These are phyloP conservation scores for Caenorhabditis sp. DNA, from an alignment of 2,888 invertebrate species.

Conservation along the genomic window DNA sequence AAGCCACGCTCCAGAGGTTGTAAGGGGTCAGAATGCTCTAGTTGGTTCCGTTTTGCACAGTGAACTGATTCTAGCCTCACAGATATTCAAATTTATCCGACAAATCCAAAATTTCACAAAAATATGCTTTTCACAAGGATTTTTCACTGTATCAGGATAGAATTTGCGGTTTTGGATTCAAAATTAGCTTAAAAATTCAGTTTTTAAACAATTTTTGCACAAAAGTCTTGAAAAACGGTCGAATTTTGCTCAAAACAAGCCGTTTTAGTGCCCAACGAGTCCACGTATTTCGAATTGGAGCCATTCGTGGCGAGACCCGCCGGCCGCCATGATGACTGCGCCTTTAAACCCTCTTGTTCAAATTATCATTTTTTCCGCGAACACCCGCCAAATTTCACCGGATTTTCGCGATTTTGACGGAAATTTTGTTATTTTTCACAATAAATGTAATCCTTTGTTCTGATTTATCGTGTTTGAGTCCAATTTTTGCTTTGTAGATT, in stretches of 20 bases:
- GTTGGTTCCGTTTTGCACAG: too few relatives aligned
- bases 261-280: conserved; percentile 5
- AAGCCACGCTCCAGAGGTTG: too few relatives aligned
- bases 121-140: not conserved
- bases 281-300: conserved; percentile 54
- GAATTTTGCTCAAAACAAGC: conserved; percentile 15
- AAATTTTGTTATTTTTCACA: not conserved
- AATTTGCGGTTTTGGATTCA: not conserved
- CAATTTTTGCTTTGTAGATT: not conserved
- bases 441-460: not conserved
- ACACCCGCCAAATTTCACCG: not conserved
- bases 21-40: too few relatives aligned
- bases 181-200: not conserved
- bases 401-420: not conserved
- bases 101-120: not conserved
- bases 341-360: conserved; percentile 52
- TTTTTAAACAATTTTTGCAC: not conserved
- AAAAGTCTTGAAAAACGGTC: not conserved
- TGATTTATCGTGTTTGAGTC: not conserved
- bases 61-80: too few relatives aligned
- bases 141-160: not conserved
- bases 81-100: too few relatives aligned
- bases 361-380: conserved; percentile 35
- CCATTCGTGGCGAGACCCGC: conserved; percentile 55
- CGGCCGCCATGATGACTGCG: conserved; percentile 54